Evolutionary conservation across 2,888 invertebrate genomes (phyloP).

Genomic region (Cerastis leucographa): DNA sequence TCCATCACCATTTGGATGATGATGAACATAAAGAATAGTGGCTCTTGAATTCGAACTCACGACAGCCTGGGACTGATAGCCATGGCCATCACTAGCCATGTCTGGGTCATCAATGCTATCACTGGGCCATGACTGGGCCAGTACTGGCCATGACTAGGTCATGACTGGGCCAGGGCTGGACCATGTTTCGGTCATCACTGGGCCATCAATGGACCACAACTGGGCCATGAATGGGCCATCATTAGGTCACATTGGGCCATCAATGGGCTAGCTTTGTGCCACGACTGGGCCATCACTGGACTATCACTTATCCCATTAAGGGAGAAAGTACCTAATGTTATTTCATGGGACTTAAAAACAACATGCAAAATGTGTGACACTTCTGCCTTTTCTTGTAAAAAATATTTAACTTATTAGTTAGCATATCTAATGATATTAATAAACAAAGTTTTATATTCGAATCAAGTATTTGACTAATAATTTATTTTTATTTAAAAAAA

Average conservation of each 20-base stretch:
- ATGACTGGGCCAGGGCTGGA: no score
- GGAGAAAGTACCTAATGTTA: not conserved
- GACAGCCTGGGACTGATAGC: not conserved
- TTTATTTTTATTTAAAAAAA: not conserved
- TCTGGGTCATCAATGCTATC: not conserved
- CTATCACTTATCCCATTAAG: not conserved
- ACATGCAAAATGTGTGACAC: not conserved
- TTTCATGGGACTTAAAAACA: not conserved
- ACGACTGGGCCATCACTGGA: not conserved
- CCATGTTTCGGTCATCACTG: no score
- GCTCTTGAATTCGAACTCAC: not conserved
- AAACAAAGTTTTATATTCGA: not conserved
- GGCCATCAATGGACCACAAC: no score
- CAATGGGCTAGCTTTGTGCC: no score
- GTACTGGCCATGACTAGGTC: no score
- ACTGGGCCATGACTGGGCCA: no score
- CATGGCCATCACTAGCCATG: not conserved
- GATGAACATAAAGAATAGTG: not conserved
- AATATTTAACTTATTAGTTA: not conserved
- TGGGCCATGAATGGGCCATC: no score
- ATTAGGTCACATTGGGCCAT: no score
- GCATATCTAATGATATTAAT: not conserved
- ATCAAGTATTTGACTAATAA: not conserved
- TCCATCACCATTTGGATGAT: not conserved
- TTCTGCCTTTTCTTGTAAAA: no score